Base-by-base conservation (phyloP, 2,797 vertebrate species). In the Melanotaenia boesemani region DNA sequence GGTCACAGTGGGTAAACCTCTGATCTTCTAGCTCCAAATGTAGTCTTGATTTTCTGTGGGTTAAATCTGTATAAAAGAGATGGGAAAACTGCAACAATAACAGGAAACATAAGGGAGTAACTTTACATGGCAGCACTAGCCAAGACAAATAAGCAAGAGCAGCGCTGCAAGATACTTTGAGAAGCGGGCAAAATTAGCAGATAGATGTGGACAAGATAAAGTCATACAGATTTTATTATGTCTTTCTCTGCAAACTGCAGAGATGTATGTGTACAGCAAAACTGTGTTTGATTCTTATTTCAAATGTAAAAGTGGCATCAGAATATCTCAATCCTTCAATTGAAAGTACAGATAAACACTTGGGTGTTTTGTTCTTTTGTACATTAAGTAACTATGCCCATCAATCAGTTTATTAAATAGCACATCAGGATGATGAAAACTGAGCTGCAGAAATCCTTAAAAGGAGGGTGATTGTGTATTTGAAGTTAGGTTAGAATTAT, bases 101-200 rank as follows among this genome's bases (percentile, higher is more conserved):
- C 84, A 89, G 89, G 87, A 91, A 90, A 88, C 88, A 88, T 83
- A 64, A 88, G 88, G 84, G 84, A 88, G 83, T 88, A 72, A 84
- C 81, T 82, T 67, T 70, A 75, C 77, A 76, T 77, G 73, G 63
- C 70, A 32, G 67, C 61, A 39, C 48, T 32, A 66, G 89, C 90
- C 90, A 93, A 90, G 70, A 85, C 79, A 90, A 91, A 91, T 86
- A 86, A 79, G 78, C 72, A 69, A 61, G 57, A 86, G 74, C 79
- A 63, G 67, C 50, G 52, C 78, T 84, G 67, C 22, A 46, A 84
- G 68, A 83, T 78, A 73, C 75, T 77, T 63, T 41, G 54, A 81
- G 80, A 74, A 79, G 87, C 70, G 67, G 66, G 34, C 58, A 81
- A 76, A 87, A 84, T 72, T 82, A 86, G 79, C 61, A 69, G 78